Evolutionary conservation across 2,113 vertebrate species (phyloP).

Genomic region (Lagopus leucura): DNA sequence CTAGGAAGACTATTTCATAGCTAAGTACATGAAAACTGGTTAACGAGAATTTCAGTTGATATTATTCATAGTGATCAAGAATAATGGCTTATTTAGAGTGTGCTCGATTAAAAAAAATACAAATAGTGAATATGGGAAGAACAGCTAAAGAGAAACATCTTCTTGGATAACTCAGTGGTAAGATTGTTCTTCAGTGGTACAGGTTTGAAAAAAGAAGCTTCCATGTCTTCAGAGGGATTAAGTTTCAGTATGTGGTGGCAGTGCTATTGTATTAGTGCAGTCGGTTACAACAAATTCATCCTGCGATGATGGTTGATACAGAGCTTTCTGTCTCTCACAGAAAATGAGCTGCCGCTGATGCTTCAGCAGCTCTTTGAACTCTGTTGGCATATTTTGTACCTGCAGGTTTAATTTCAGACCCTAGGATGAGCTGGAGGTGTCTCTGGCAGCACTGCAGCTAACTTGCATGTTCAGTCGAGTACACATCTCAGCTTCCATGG

Average conservation of each 20-base stretch:
- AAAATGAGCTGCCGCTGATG: neutral
- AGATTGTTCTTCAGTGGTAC: slow-evolving; percentile 42
- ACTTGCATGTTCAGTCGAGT: neutral
- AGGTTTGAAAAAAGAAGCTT: slow-evolving; percentile 59
- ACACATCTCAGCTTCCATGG: rapidly evolving
- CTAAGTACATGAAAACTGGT: slow-evolving; percentile 44
- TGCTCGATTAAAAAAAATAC: slow-evolving; percentile 16
- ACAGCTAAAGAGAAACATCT: slow-evolving; percentile 47
- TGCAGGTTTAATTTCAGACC: neutral
- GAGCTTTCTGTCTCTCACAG: slow-evolving; percentile 7
- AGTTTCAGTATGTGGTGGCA: neutral
- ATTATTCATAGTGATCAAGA: slow-evolving; percentile 48
- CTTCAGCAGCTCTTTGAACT: neutral
- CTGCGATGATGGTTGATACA: neutral
- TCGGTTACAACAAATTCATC: neutral
- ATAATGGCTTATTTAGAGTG: slow-evolving; percentile 39
- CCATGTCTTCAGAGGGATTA: slow-evolving; percentile 22
- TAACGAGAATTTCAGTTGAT: slow-evolving; percentile 62
- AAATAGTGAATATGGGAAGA: slow-evolving; percentile 42
- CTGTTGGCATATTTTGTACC: neutral
- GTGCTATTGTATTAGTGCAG: neutral
- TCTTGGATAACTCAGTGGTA: neutral
- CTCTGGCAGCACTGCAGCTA: neutral
- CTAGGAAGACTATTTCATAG: slow-evolving; percentile 45
- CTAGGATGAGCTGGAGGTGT: neutral